Conservation (phyloP, 2,113 vertebrate species). For the Peromyscus leucopus region DNA sequence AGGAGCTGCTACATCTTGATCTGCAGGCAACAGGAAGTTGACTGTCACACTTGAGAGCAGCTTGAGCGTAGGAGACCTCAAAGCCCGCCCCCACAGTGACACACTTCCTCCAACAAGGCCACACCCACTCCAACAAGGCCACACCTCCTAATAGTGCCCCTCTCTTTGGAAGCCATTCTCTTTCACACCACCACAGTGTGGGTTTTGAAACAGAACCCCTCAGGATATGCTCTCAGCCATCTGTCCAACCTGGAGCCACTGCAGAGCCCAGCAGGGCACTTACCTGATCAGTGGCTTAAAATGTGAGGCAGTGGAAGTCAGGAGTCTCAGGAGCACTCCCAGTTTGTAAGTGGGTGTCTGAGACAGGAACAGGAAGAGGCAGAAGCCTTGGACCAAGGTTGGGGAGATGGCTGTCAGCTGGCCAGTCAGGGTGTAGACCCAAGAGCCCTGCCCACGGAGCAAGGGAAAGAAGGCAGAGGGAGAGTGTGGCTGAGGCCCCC, state of each 20-base stretch:
- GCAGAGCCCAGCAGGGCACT: neutral
- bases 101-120: neutral
- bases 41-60: neutral
- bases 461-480: neutral
- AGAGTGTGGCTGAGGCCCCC: no score
- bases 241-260: neutral
- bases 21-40: neutral
- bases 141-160: no score
- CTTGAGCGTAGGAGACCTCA: neutral
- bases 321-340: neutral
- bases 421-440: neutral
- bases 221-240: neutral
- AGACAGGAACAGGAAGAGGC: neutral
- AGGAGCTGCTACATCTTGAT: neutral
- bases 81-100: neutral
- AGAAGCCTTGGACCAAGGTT: neutral
- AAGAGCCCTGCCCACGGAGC: neutral
- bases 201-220: no score
- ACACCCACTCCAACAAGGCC: no score
- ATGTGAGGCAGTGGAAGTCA: neutral
- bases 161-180: neutral
- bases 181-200: neutral
- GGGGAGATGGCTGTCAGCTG: neutral
- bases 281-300: neutral
- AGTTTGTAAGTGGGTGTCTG: neutral